phyloP scores from a whole-genome alignment of 2,797 vertebrate species.

The Lemur catta region DNA sequence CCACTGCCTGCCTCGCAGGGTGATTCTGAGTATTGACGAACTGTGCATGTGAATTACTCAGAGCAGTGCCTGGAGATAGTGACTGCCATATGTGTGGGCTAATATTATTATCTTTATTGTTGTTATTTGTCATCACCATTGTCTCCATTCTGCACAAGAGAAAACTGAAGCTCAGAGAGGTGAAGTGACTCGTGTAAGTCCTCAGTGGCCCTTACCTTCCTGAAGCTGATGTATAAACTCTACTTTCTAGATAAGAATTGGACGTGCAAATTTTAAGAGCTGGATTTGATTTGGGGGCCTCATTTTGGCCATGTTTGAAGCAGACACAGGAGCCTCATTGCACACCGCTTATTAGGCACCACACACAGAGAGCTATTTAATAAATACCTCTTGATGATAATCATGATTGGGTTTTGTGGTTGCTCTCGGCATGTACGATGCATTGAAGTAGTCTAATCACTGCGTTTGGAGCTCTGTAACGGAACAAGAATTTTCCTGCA shows the following conservation, averaged over 20 bases:
- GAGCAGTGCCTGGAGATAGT: neutral
- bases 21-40: neutral
- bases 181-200: neutral
- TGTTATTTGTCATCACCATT: neutral
- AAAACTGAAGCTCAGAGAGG: neutral
- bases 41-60: neutral
- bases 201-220: neutral
- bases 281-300: neutral
- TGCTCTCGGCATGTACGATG: neutral
- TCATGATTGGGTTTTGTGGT: neutral
- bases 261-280: neutral
- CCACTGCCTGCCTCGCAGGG: neutral
- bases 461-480: neutral
- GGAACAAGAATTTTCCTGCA: slow-evolving; percentile 46
- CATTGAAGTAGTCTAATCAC: neutral
- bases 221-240: neutral
- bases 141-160: neutral
- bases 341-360: neutral
- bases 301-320: neutral
- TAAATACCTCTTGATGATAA: neutral
- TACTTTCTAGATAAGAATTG: neutral
- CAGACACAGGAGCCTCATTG: neutral
- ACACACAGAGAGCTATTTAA: neutral
- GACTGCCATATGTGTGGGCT: neutral
- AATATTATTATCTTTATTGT: neutral